Percentiles rank a stretch among this genome's conserved stretches.
These are phyloP conservation scores for Corythornis leucogaster DNA, from an alignment of 2,797 vertebrate genomes.

Conservation along the genomic window DNA sequence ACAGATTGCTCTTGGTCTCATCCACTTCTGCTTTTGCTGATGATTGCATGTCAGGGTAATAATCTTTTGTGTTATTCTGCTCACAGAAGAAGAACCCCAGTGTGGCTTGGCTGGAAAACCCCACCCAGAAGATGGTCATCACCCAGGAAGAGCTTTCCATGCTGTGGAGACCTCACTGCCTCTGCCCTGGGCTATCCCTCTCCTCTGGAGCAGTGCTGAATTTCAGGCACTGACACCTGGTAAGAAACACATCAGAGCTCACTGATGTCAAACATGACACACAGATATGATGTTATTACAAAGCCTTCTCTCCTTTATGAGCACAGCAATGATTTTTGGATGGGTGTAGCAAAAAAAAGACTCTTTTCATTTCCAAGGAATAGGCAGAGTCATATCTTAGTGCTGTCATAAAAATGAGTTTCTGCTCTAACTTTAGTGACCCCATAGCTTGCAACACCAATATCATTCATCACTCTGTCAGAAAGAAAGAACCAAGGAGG, in stretches of 20 bases:
- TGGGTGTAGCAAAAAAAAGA: background rate
- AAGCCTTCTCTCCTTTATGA: conserved; percentile 13
- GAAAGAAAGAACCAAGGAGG: background rate
- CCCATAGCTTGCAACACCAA: conserved; percentile 42
- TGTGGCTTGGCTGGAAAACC: background rate
- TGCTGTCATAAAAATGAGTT: conserved; percentile 43
- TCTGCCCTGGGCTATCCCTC: background rate
- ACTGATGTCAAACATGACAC: background rate
- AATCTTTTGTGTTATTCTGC: background rate
- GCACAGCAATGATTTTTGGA: background rate
- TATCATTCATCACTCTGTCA: conserved; percentile 49
- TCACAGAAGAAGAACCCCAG: background rate
- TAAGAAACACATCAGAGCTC: background rate
- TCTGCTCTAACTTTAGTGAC: conserved; percentile 42
- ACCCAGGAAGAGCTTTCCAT: background rate
- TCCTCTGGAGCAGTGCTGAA: background rate
- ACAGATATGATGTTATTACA: background rate
- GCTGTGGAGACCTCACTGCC: background rate
- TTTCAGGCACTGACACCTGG: background rate
- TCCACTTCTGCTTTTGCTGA: background rate
- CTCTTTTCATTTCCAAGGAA: conserved; percentile 32
- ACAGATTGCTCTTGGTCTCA: background rate
- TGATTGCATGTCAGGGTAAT: background rate
- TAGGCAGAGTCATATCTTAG: conserved; percentile 25
- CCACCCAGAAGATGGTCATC: background rate